phyloP scores from a whole-genome alignment of 2,113 vertebrate genomes.

The Eidolon helvum region DNA sequence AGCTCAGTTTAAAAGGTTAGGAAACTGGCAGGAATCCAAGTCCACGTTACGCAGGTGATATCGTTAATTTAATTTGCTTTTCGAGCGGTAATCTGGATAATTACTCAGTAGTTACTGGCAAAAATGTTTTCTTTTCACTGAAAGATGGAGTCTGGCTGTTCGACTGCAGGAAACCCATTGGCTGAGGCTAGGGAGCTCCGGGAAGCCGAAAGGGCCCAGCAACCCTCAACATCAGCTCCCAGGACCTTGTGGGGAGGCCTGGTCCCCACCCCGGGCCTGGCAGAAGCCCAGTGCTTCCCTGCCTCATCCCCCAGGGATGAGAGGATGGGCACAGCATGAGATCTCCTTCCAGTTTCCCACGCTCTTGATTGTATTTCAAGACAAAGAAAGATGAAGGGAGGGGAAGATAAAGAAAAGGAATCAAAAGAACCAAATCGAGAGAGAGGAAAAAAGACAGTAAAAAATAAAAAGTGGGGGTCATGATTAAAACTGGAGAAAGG shows the following conservation, averaged over 20 bases:
- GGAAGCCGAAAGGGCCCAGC: neutral
- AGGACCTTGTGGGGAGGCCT: neutral
- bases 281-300: neutral
- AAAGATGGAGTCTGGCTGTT: slow-evolving; percentile 77
- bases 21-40: slow-evolving; percentile 87
- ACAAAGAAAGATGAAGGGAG: slow-evolving; percentile 73
- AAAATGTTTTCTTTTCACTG: slow-evolving; percentile 82
- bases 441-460: neutral
- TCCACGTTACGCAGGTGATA: slow-evolving; percentile 79
- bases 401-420: slow-evolving; percentile 77
- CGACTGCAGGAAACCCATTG: slow-evolving; percentile 4
- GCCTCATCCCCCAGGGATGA: neutral
- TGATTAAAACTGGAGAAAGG: slow-evolving; percentile 52
- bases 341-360: slow-evolving; percentile 85
- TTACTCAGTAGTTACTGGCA: slow-evolving; percentile 82
- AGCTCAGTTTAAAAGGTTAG: slow-evolving; percentile 87
- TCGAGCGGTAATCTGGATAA: slow-evolving; percentile 81
- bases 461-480: neutral
- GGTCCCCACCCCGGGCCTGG: neutral
- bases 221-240: neutral
- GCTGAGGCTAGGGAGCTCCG: neutral
- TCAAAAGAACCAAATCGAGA: slow-evolving; percentile 52
- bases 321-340: neutral
- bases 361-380: slow-evolving; percentile 69
- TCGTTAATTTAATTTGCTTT: slow-evolving; percentile 85